phyloP scores from a whole-genome alignment of 1,140 invertebrate species.

The Caerostris extrusa region DNA sequence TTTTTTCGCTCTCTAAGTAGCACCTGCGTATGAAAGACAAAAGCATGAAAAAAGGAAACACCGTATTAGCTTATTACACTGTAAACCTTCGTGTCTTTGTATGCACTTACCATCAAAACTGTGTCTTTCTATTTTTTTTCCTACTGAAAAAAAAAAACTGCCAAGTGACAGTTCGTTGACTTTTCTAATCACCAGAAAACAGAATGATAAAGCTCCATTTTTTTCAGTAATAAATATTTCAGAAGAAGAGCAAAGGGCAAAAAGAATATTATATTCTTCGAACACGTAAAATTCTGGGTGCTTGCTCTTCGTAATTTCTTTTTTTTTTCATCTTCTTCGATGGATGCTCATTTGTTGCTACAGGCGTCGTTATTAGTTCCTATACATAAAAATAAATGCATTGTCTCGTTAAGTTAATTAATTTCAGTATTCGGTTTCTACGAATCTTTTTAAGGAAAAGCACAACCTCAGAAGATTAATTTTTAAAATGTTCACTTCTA shows the following conservation, averaged over 20 bases:
- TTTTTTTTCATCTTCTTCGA: background rate
- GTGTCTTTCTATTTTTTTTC: background rate
- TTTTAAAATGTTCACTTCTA: background rate
- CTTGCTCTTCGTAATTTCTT: background rate
- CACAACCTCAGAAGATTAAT: background rate
- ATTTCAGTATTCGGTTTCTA: background rate
- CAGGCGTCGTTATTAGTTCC: background rate
- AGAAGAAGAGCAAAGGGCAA: background rate
- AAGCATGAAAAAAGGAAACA: background rate
- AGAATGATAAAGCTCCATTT: background rate
- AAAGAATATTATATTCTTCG: background rate
- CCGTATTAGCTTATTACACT: background rate
- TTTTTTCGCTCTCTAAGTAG: background rate
- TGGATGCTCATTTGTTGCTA: background rate
- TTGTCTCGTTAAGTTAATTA: background rate
- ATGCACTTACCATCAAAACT: background rate
- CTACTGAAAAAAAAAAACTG: background rate
- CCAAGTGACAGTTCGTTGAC: background rate
- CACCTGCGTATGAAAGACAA: background rate
- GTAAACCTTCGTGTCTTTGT: background rate
- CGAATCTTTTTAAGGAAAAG: background rate
- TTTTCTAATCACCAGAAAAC: conserved; percentile 1
- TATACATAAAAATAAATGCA: background rate
- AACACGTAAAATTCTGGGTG: background rate
- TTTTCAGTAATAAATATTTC: background rate